Conservation (phyloP, 2,888 invertebrate genomes). For the Sylvicola fuscatus region DNA sequence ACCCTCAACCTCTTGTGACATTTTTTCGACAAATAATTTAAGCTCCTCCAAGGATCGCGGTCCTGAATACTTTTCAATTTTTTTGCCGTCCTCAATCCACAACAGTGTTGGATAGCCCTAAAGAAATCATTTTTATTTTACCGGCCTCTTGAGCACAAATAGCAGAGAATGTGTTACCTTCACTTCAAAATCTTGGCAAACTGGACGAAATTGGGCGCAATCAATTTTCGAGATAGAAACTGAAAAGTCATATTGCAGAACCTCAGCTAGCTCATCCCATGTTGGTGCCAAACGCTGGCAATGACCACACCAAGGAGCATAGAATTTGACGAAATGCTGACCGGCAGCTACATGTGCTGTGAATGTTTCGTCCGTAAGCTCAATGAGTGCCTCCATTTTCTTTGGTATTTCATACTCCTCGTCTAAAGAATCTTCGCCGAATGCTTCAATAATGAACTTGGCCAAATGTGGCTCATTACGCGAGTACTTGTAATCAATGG, state of each 20-base stretch:
- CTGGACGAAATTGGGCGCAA: constrained; percentile 52
- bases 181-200: constrained; percentile 62
- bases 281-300: constrained; percentile 64
- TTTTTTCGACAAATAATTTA: constrained; percentile 47
- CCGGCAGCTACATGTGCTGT: constrained; percentile 49
- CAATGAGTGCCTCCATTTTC: constrained; percentile 39
- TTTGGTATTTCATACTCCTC: constrained; percentile 27
- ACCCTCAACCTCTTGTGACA: constrained; percentile 21
- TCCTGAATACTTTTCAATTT: constrained; percentile 58
- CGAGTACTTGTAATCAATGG: too few species aligned
- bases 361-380: constrained; percentile 57
- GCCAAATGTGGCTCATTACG: too few species aligned
- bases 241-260: constrained; percentile 39
- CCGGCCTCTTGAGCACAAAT: too few species aligned
- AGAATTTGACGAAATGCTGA: constrained; percentile 77
- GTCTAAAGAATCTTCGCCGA: background rate
- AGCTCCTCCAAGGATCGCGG: constrained; percentile 45
- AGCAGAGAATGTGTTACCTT: too few species aligned
- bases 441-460: too few species aligned
- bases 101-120: constrained; percentile 65
- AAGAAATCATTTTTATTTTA: background rate
- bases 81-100: constrained; percentile 75
- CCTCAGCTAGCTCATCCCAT: constrained; percentile 64
- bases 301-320: constrained; percentile 80
- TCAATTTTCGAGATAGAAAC: constrained; percentile 67